Evolutionary conservation across 1,140 invertebrate species (phyloP).

Genomic region (Drosophila pachea): DNA sequence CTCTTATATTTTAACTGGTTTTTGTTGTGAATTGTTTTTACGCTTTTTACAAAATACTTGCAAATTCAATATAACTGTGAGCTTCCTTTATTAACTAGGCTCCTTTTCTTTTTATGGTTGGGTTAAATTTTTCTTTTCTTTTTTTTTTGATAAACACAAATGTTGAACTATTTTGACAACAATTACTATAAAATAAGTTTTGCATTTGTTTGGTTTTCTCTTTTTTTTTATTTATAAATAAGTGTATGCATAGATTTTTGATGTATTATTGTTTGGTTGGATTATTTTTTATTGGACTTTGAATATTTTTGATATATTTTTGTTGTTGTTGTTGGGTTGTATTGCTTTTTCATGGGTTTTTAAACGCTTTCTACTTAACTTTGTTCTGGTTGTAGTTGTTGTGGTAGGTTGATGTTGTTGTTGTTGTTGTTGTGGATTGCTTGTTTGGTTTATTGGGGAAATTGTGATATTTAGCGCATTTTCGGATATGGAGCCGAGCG

Average conservation of each 20-base stretch:
- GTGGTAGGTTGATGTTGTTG: slow-evolving; percentile 37
- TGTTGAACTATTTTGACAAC: slow-evolving; percentile 36
- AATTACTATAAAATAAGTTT: slow-evolving; percentile 45
- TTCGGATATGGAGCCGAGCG: slow-evolving; percentile 78
- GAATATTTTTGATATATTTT: slow-evolving; percentile 47
- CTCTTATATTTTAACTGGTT: slow-evolving; percentile 25
- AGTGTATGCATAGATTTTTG: slow-evolving; percentile 46
- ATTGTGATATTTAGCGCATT: slow-evolving; percentile 67
- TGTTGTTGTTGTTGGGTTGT: slow-evolving; percentile 19
- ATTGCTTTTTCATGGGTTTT: slow-evolving; percentile 45
- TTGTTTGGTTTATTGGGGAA: slow-evolving; percentile 37
- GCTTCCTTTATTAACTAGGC: neutral
- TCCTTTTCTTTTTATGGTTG: slow-evolving; percentile 31
- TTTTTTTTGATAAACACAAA: slow-evolving; percentile 38
- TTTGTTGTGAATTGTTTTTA: slow-evolving; percentile 31
- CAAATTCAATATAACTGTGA: slow-evolving; percentile 15
- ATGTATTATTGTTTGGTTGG: slow-evolving; percentile 56
- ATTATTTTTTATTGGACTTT: slow-evolving; percentile 54
- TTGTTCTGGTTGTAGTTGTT: slow-evolving; percentile 30
- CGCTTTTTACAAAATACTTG: slow-evolving; percentile 35
- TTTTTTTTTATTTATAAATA: slow-evolving; percentile 39
- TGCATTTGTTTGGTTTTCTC: slow-evolving; percentile 34
- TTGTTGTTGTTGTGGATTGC: slow-evolving; percentile 34
- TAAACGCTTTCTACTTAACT: slow-evolving; percentile 37
- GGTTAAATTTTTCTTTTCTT: slow-evolving; percentile 21